Percentiles rank a stretch among this genome's conserved stretches.
phyloP scores from a whole-genome alignment of 2,888 invertebrate genomes.

The Seira ritae region DNA sequence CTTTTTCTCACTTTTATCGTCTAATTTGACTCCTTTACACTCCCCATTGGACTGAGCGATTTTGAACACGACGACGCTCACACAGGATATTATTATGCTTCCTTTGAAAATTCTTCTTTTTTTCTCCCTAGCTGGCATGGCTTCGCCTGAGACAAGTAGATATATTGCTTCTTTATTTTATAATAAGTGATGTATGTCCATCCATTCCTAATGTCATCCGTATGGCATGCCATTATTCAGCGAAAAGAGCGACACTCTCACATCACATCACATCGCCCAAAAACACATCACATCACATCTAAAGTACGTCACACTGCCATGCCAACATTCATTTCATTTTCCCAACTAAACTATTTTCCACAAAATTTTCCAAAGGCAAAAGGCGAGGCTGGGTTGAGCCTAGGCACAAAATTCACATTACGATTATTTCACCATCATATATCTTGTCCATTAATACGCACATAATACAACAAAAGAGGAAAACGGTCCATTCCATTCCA shows the following conservation, averaged over 20 bases:
- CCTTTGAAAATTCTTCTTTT: conserved; percentile 9
- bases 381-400: not conserved
- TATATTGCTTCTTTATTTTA: conserved; percentile 64
- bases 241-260: conserved; percentile 22
- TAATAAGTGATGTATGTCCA: conserved; percentile 60
- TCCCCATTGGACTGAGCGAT: not conserved
- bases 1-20: conserved; percentile 28
- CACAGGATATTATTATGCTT: conserved; percentile 35
- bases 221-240: conserved; percentile 62
- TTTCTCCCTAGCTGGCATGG: not conserved
- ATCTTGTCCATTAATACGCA: conserved; percentile 62
- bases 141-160: conserved; percentile 42
- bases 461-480: conserved; percentile 57
- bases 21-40: conserved; percentile 56
- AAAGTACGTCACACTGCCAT: not conserved
- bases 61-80: not conserved
- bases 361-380: conserved; percentile 55
- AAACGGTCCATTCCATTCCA: conserved; percentile 65
- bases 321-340: not conserved
- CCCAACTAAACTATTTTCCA: conserved; percentile 39
- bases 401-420: conserved; percentile 43
- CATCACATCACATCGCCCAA: too few species aligned
- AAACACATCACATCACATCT: not conserved
- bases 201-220: conserved; percentile 61
- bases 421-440: conserved; percentile 63